phyloP scores from a whole-genome alignment of 2,888 invertebrate genomes.

The Frankliniella fusca region DNA sequence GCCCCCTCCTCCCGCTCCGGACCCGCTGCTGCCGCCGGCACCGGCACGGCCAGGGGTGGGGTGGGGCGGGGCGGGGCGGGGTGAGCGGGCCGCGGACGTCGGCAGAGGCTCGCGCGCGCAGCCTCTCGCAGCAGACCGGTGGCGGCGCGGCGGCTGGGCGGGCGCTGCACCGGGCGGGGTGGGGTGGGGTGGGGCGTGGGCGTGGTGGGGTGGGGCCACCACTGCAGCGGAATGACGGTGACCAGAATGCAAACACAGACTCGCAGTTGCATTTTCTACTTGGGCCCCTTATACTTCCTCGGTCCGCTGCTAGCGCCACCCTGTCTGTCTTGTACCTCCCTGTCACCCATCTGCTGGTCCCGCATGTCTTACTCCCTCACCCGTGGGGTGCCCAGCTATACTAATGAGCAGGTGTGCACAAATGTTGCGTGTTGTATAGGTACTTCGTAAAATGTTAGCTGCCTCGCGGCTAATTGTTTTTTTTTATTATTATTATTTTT shows the following conservation, averaged over 20 bases:
- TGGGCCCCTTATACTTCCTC: not conserved
- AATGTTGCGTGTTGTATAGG: no score
- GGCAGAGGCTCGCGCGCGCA: not conserved
- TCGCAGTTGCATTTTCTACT: not conserved
- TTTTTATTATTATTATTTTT: no score
- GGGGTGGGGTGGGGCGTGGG: not conserved
- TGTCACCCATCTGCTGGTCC: no score
- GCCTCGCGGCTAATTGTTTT: no score
- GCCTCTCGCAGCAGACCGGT: not conserved
- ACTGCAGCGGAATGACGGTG: no score
- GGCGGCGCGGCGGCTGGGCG: not conserved
- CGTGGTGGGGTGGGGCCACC: not conserved
- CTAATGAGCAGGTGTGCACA: no score
- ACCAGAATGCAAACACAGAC: not conserved
- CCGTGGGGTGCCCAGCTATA: no score
- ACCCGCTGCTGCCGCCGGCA: slow-evolving; percentile 32
- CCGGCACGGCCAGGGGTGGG: slow-evolving; percentile 28
- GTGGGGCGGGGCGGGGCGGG: slow-evolving; percentile 24
- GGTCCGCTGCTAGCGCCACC: no score
- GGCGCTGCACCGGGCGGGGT: not conserved
- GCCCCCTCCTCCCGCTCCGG: slow-evolving; percentile 31
- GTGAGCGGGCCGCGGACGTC: not conserved
- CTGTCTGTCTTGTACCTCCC: no score
- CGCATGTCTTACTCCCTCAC: no score
- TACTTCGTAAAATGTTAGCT: no score